A percentile compares a stretch with the other conserved stretches of the same genome.
phyloP scores from a whole-genome alignment of 2,888 invertebrate species.

The Eudasyphora cyanicolor region DNA sequence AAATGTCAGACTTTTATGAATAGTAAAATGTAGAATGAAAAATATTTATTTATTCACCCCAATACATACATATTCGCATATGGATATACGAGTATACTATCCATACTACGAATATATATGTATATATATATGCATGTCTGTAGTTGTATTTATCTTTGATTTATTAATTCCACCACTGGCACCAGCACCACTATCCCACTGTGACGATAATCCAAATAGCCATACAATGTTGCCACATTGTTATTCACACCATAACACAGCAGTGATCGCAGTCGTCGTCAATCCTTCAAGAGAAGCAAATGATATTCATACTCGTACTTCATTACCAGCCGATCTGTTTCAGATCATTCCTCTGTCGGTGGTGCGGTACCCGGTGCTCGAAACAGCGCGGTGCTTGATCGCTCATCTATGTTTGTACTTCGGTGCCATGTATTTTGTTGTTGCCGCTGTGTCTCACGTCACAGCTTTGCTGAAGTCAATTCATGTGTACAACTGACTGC shows the following conservation, averaged over 20 bases:
- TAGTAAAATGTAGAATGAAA: neutral
- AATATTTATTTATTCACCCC: too few relatives aligned
- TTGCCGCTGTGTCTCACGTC: constrained; percentile 58
- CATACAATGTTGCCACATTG: constrained; percentile 58
- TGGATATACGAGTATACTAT: neutral
- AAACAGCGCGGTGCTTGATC: constrained; percentile 15
- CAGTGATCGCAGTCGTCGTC: neutral
- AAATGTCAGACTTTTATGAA: too few relatives aligned
- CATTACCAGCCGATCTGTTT: constrained; percentile 10
- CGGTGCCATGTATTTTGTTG: constrained; percentile 57
- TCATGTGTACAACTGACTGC: neutral
- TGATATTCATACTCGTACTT: neutral
- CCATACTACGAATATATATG: constrained; percentile 5
- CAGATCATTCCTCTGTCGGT: neutral
- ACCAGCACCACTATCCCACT: neutral
- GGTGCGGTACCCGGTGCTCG: neutral
- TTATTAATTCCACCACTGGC: constrained; percentile 54
- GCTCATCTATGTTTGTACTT: constrained; percentile 43
- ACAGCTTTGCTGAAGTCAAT: constrained; percentile 19
- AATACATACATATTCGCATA: neutral
- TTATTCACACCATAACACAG: constrained; percentile 43
- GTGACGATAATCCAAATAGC: neutral
- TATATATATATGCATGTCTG: constrained; percentile 15
- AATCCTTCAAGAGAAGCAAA: neutral
- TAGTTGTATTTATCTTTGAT: constrained; percentile 55